Evolutionary conservation across 2,113 vertebrate genomes (phyloP).

Genomic region (Paratilapia polleni): DNA sequence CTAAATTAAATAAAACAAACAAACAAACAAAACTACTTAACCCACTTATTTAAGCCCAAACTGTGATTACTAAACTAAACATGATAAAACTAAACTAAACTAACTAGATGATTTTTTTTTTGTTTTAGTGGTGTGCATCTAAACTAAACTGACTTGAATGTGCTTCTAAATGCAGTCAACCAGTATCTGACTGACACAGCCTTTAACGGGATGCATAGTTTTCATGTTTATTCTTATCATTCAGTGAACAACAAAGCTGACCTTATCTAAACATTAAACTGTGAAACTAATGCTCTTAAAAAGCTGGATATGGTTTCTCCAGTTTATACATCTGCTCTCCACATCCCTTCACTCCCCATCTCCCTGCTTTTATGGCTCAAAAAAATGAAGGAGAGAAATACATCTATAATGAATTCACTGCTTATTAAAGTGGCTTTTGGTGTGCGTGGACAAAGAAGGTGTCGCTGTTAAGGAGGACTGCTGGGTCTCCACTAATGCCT

Average conservation of each 20-base stretch:
- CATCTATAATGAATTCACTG: constrained; percentile 80
- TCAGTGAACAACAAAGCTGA: neutral
- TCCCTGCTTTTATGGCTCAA: constrained; percentile 83
- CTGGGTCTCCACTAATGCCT: constrained; percentile 70
- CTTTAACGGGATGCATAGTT: neutral
- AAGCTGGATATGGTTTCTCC: neutral
- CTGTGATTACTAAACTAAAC: neutral
- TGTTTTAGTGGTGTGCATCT: neutral
- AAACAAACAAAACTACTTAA: neutral
- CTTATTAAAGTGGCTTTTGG: constrained; percentile 86
- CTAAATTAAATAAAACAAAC: neutral
- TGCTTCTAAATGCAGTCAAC: neutral
- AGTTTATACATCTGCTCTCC: neutral
- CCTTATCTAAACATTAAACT: neutral
- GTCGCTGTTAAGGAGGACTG: constrained; percentile 74
- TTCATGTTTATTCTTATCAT: constrained; percentile 1
- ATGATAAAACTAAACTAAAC: neutral
- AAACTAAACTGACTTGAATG: neutral
- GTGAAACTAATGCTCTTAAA: neutral
- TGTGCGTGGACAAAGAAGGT: constrained; percentile 82
- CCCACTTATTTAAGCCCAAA: neutral
- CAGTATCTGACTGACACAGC: neutral
- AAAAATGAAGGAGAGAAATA: constrained; percentile 61
- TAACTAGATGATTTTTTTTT: neutral
- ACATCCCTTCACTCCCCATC: neutral